phyloP scores from a whole-genome alignment of 2,888 invertebrate species.

The Timema podura region DNA sequence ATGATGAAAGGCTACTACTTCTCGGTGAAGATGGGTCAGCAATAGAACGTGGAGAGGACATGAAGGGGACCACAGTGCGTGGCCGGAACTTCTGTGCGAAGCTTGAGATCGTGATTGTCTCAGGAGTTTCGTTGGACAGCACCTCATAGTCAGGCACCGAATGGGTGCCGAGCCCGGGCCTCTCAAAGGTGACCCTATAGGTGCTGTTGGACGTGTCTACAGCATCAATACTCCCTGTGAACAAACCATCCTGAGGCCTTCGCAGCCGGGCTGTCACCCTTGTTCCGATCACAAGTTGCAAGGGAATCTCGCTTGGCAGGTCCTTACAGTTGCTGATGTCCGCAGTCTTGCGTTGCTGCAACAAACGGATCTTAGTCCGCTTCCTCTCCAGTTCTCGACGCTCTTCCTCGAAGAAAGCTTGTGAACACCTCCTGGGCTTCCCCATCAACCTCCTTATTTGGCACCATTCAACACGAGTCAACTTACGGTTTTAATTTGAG shows the following conservation, averaged over 20 bases:
- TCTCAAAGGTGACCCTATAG: constrained; percentile 92
- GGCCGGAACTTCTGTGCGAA: constrained; percentile 78
- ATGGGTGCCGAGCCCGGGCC: constrained; percentile 88
- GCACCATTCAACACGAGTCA: constrained; percentile 92
- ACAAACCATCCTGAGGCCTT: constrained; percentile 92
- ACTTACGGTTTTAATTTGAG: constrained; percentile 79
- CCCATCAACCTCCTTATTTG: constrained; percentile 95
- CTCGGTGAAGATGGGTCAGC: constrained; percentile 46
- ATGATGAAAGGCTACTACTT: constrained; percentile 68
- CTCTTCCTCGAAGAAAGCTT: constrained; percentile 93
- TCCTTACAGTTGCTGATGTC: constrained; percentile 78
- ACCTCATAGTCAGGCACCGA: constrained; percentile 97
- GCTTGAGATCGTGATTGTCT: constrained; percentile 81
- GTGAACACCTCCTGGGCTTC: constrained; percentile 88
- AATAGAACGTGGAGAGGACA: constrained; percentile 40
- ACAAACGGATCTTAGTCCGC: constrained; percentile 82
- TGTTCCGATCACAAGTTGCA: constrained; percentile 91
- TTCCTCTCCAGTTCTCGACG: constrained; percentile 84
- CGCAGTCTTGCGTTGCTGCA: constrained; percentile 86
- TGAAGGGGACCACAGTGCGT: constrained; percentile 54
- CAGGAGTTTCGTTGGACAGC: constrained; percentile 85
- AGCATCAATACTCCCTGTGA: constrained; percentile 90
- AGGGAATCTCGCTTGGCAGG: constrained; percentile 89
- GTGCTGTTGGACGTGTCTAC: constrained; percentile 92
- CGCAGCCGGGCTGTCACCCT: constrained; percentile 88